Evolutionary conservation across 2,888 invertebrate genomes (phyloP).

Genomic region (Orthosia gothica): DNA sequence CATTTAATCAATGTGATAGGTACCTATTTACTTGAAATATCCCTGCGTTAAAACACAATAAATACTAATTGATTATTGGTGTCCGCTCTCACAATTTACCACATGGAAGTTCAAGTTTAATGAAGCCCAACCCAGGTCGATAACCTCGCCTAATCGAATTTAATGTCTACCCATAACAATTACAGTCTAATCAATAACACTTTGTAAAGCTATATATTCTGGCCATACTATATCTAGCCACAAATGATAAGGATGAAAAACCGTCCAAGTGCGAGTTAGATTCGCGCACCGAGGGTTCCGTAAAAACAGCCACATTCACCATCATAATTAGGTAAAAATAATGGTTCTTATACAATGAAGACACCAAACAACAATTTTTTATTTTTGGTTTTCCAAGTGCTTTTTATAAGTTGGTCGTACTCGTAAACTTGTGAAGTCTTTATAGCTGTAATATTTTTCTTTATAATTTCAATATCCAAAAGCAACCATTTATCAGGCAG

Average conservation of each 20-base stretch:
- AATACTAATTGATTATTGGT: not conserved
- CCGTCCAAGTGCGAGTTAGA: no score
- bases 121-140: not conserved
- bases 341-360: no score
- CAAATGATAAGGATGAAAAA: not conserved
- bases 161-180: constrained; percentile 1
- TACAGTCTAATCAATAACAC: constrained; percentile 11
- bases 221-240: not conserved
- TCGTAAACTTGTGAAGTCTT: no score
- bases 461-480: no score
- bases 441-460: no score
- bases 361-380: no score
- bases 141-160: not conserved
- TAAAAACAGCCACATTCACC: no score
- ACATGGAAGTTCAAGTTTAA: not conserved
- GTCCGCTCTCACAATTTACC: not conserved
- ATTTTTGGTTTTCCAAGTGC: no score
- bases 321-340: no score
- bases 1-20: not conserved
- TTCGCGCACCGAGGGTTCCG: no score
- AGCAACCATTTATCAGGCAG: no score
- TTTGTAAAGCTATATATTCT: not conserved
- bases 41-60: not conserved
- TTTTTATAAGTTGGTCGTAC: no score
- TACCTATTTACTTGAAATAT: not conserved